phyloP scores from a whole-genome alignment of 2,888 invertebrate genomes.

The Argyresthia albistria region DNA sequence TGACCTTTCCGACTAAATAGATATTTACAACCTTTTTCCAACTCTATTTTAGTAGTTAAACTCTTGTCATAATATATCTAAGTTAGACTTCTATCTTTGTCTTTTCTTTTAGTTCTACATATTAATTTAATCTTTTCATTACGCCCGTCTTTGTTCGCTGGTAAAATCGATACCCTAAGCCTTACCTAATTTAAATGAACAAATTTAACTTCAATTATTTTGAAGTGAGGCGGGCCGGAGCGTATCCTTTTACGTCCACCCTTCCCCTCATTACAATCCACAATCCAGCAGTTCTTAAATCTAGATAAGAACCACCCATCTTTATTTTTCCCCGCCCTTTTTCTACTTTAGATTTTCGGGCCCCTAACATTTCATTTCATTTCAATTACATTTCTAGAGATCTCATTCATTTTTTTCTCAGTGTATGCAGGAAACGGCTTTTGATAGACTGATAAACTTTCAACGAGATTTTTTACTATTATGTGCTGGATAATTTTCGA shows the following conservation, averaged over 20 bases:
- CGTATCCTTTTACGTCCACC: conserved; percentile 61
- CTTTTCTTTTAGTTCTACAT: background rate
- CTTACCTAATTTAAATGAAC: conserved; percentile 58
- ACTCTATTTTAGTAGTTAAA: too few relatives aligned
- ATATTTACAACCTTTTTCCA: too few relatives aligned
- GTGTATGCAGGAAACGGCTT: conserved; percentile 36
- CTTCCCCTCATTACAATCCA: conserved; percentile 63
- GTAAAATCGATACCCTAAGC: conserved; percentile 4
- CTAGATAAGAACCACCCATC: conserved; percentile 62
- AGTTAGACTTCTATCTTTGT: background rate
- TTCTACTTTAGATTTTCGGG: conserved; percentile 45
- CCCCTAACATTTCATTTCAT: conserved; percentile 50
- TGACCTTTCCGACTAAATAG: too few relatives aligned
- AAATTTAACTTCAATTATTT: conserved; percentile 71
- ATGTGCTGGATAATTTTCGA: too few relatives aligned
- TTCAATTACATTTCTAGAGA: conserved; percentile 60
- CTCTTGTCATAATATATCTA: background rate
- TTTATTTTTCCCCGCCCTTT: conserved; percentile 48
- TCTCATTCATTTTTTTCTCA: conserved; percentile 57
- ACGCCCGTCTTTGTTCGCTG: background rate
- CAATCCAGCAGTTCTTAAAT: conserved; percentile 59
- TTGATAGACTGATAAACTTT: conserved; percentile 53
- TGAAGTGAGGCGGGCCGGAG: conserved; percentile 54
- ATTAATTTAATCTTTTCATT: conserved; percentile 1
- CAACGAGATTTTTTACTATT: conserved; percentile 21